Base-by-base conservation (phyloP, 2,888 invertebrate genomes). In the Taphrorychus bicolor region DNA sequence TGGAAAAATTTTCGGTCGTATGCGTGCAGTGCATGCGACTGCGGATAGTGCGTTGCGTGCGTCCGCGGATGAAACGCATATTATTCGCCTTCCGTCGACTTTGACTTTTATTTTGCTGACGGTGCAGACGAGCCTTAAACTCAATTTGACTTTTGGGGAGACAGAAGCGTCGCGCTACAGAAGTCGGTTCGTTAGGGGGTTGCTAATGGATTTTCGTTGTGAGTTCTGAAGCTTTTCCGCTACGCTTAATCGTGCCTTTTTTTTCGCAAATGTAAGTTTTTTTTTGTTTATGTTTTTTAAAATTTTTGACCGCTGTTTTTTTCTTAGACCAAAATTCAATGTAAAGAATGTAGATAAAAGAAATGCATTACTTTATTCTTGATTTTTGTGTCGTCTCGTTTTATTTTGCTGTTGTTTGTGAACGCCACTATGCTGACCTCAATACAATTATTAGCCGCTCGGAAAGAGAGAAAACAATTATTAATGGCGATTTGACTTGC, bases 1-100 rank as follows among this genome's bases (percentile, higher is more conserved):
- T 78, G 76, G 76, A 76, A 77, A 76, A 77, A 78, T 79, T 80
- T 78, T 79, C 76, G 74, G 70, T 71, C 68, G 72, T 74, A 77
- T 76, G 77, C 76, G 76, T 76, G 75, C 76, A 75, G 69, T 73
- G 72, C 61, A 62, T 66, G 58, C 61, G 56, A 70, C 71, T 66
- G 73, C 67, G 59, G 62, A 59, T 64, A 64, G 68, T 68, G 68
- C 63, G 67, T 66, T 66, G 56, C 56, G 66, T 66, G 60, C 56
- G 66, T 66, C 49, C 60, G 66, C 66, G 66, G 60, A 66, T 60
- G 60, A 60, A 61, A 61, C 60, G 61, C 66, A 60, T 61, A 60
- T 66, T 66, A 60, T 57, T 66, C 59, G 65, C 65, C 49, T 65
- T 58, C 57, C 58, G 64, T 52, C 64, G 57, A 54, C 65, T 65